phyloP scores from a whole-genome alignment of 2,888 invertebrate genomes.

The Galerucella calmariensis region DNA sequence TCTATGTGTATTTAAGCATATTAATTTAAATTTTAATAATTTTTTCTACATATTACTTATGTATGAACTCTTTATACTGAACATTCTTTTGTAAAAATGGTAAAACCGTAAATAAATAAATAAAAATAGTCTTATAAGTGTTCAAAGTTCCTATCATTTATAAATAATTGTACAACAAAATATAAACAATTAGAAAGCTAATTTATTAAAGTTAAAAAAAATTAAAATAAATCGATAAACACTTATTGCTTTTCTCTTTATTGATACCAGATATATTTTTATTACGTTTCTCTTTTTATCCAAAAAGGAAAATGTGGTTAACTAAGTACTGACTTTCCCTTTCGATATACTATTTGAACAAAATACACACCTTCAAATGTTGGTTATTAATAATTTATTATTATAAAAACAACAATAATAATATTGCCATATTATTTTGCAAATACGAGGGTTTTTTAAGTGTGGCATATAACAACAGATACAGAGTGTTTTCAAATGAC shows the following conservation, averaged over 20 bases:
- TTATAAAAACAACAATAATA: neutral
- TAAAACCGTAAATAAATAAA: no score
- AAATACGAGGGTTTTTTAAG: neutral
- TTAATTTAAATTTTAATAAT: no score
- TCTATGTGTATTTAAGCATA: no score
- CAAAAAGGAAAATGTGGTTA: slow-evolving; percentile 7
- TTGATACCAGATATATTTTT: neutral
- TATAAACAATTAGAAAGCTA: neutral
- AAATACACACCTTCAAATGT: slow-evolving; percentile 1
- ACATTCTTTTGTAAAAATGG: no score
- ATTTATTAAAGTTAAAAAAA: neutral
- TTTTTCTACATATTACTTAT: no score
- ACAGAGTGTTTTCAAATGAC: no score
- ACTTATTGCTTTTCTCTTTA: slow-evolving; percentile 8
- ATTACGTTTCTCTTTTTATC: slow-evolving; percentile 8
- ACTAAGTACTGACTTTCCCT: slow-evolving; percentile 7
- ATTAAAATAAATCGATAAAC: neutral
- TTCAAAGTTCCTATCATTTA: no score
- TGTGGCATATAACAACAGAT: no score
- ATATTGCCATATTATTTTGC: neutral
- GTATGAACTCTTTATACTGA: no score
- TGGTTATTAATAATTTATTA: neutral
- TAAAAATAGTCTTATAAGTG: no score
- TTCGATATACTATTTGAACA: neutral
- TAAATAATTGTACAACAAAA: neutral